Evolutionary conservation across 2,113 vertebrate species (phyloP).

Genomic region (Taurulus bubalis): DNA sequence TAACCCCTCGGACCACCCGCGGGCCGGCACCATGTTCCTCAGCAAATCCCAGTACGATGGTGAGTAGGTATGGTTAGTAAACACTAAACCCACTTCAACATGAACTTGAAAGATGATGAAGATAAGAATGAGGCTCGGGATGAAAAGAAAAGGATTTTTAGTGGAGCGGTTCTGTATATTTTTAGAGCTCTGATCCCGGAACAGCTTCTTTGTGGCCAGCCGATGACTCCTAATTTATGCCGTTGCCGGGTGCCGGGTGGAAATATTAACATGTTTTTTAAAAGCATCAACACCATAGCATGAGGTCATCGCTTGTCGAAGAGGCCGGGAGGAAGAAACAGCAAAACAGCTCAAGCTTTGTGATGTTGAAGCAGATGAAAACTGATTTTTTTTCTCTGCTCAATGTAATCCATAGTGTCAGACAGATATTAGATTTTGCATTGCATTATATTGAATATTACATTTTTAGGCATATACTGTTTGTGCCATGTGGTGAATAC

Average conservation of each 20-base stretch:
- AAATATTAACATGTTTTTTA: slow-evolving; percentile 5
- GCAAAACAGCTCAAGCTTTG: neutral
- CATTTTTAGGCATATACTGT: neutral
- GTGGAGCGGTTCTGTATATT: neutral
- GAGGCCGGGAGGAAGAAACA: neutral
- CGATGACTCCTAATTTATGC: slow-evolving; percentile 28
- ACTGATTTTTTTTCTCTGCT: neutral
- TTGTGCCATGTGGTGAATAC: neutral
- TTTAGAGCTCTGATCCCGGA: neutral
- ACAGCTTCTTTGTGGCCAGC: slow-evolving; percentile 9
- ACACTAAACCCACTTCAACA: neutral
- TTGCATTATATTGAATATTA: neutral
- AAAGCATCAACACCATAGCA: slow-evolving; percentile 10
- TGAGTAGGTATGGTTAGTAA: slow-evolving; percentile 83
- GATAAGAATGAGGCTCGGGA: neutral
- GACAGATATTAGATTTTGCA: neutral
- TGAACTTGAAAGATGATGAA: neutral
- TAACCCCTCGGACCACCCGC: slow-evolving; percentile 92
- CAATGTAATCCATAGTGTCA: neutral
- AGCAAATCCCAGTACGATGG: slow-evolving; percentile 96
- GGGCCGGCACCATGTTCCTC: slow-evolving; percentile 94
- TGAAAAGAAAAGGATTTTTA: neutral
- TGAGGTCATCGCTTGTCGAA: slow-evolving; percentile 2
- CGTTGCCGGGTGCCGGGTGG: too few species aligned
- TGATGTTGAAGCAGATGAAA: neutral